Conservation (phyloP, 1,140 invertebrate species). For the Pachypeltis micranthus region DNA sequence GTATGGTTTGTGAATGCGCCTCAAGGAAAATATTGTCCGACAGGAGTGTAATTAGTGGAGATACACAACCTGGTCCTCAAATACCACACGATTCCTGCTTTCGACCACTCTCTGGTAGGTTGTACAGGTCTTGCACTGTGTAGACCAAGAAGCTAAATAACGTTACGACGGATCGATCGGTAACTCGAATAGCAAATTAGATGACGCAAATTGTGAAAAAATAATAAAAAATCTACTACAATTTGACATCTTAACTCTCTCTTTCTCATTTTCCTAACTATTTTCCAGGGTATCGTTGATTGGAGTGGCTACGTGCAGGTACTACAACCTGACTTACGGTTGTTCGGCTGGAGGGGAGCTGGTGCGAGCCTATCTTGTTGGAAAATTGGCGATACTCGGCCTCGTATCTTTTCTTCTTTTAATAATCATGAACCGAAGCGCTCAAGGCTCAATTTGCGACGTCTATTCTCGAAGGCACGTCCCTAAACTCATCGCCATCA, state of each 20-base stretch:
- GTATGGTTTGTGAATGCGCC: background rate
- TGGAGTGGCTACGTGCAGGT: slow-evolving; percentile 46
- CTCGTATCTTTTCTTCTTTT: slow-evolving; percentile 47
- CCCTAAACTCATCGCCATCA: slow-evolving; percentile 50
- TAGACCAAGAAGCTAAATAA: no score
- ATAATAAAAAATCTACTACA: no score
- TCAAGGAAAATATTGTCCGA: background rate
- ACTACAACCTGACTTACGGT: slow-evolving; percentile 49
- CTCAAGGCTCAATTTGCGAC: slow-evolving; percentile 57
- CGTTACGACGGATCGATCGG: no score
- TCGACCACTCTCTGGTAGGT: no score
- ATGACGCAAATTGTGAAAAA: no score
- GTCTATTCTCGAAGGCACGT: slow-evolving; percentile 49
- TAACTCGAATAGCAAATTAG: no score
- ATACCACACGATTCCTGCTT: no score
- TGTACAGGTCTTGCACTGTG: no score
- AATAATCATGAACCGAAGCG: slow-evolving; percentile 53
- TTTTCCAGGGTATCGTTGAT: slow-evolving; percentile 51
- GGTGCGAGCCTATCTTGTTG: slow-evolving; percentile 52
- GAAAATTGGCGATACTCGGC: slow-evolving; percentile 47
- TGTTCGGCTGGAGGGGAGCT: slow-evolving; percentile 49
- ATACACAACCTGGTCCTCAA: no score
- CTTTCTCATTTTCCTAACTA: no score
- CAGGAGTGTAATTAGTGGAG: no score
- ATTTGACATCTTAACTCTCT: no score